Conservation (phyloP, 2,113 vertebrate genomes). For the Noturus placidus region DNA sequence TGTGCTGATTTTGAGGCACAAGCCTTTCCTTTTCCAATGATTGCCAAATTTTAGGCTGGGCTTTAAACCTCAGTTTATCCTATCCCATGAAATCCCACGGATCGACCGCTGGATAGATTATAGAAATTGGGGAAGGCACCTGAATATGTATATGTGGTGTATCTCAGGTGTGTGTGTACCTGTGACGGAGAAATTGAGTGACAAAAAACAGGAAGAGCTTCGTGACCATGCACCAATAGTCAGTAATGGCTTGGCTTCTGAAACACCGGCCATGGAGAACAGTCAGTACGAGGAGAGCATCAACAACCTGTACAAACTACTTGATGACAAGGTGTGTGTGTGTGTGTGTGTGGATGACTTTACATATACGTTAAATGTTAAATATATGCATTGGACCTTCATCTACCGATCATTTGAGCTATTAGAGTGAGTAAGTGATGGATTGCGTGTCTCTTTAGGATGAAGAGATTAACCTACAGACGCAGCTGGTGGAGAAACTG, state of each 20-base stretch:
- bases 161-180: slow-evolving; percentile 84
- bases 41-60: background rate
- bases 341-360: background rate
- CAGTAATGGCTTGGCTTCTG: slow-evolving; percentile 72
- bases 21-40: background rate
- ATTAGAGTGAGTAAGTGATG: background rate
- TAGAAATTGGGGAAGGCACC: too few species aligned
- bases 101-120: too few species aligned
- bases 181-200: slow-evolving; percentile 83
- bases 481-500: slow-evolving; percentile 82
- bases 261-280: slow-evolving; percentile 74
- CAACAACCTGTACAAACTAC: slow-evolving; percentile 83
- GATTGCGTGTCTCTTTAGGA: slow-evolving; percentile 68
- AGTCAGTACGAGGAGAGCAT: slow-evolving; percentile 84
- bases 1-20: background rate
- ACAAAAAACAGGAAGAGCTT: slow-evolving; percentile 86
- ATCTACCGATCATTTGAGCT: background rate
- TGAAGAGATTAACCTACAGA: slow-evolving; percentile 88
- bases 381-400: background rate
- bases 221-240: slow-evolving; percentile 83
- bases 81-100: background rate
- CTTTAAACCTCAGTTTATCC: background rate
- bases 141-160: background rate
- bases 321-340: slow-evolving; percentile 86
- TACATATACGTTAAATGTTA: too few species aligned